Conservation (phyloP, 1,140 invertebrate genomes). For the Drosophila murphyi region DNA sequence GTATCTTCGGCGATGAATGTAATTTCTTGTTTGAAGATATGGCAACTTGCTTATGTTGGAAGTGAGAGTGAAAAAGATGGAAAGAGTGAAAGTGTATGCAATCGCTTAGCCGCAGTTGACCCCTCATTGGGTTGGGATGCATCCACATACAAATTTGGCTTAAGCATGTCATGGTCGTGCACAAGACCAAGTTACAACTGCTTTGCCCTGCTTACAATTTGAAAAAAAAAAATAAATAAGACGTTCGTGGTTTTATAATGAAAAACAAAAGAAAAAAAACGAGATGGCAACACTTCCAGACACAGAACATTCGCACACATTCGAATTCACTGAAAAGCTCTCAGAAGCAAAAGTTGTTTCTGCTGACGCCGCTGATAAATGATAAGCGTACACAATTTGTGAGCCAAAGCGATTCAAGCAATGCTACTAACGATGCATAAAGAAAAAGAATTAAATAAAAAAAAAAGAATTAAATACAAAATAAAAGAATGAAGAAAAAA, state of each 20-base stretch:
- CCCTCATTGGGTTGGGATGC: constrained; percentile 10
- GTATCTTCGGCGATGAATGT: too few relatives aligned
- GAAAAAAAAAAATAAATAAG: background rate
- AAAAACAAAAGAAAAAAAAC: constrained; percentile 38
- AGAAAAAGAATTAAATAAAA: background rate
- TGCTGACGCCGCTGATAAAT: constrained; percentile 51
- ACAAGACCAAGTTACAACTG: constrained; percentile 4
- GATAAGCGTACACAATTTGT: constrained; percentile 46
- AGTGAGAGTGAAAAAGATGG: constrained; percentile 38
- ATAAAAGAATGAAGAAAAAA: background rate
- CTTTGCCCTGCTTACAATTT: background rate
- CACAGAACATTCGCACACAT: constrained; percentile 24
- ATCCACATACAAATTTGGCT: constrained; percentile 4
- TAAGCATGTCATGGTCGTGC: constrained; percentile 14
- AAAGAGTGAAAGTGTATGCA: constrained; percentile 20
- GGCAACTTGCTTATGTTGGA: constrained; percentile 23
- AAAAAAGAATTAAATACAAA: too few relatives aligned
- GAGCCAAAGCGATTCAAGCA: constrained; percentile 4
- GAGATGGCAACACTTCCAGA: constrained; percentile 40
- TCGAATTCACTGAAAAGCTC: constrained; percentile 26
- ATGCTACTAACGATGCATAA: constrained; percentile 15
- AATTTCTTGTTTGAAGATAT: constrained; percentile 16
- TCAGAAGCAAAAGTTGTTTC: constrained; percentile 51
- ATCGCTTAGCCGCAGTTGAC: constrained; percentile 7
- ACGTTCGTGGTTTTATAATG: constrained; percentile 4